phyloP scores from a whole-genome alignment of 2,888 invertebrate species.

The Conops quadrifasciatus region DNA sequence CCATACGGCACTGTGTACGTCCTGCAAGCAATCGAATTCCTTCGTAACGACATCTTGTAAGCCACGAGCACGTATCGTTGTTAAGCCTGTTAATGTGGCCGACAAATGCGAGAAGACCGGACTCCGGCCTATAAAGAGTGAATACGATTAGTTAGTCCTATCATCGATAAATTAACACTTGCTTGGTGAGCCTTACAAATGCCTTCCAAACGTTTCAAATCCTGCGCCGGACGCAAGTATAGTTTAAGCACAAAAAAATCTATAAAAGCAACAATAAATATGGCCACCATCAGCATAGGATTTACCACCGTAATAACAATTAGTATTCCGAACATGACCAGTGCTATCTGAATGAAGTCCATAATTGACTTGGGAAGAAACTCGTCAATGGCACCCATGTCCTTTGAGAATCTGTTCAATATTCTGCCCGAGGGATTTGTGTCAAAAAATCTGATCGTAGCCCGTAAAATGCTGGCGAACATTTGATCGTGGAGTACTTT shows the following conservation, averaged over 20 bases:
- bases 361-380: slow-evolving; percentile 68
- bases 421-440: slow-evolving; percentile 81
- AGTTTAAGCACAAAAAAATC: slow-evolving; percentile 73
- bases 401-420: slow-evolving; percentile 80
- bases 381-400: slow-evolving; percentile 73
- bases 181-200: slow-evolving; percentile 71
- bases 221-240: slow-evolving; percentile 78
- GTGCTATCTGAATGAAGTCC: slow-evolving; percentile 67
- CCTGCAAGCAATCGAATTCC: slow-evolving; percentile 80
- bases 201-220: slow-evolving; percentile 77
- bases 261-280: slow-evolving; percentile 71
- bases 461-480: slow-evolving; percentile 80
- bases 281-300: slow-evolving; percentile 73
- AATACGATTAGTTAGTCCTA: neutral
- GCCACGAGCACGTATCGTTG: slow-evolving; percentile 83
- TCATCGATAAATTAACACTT: too few species aligned
- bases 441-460: slow-evolving; percentile 87
- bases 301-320: slow-evolving; percentile 77
- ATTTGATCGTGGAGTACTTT: slow-evolving; percentile 82
- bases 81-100: slow-evolving; percentile 85
- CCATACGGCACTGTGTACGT: slow-evolving; percentile 65
- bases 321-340: slow-evolving; percentile 77
- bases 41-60: slow-evolving; percentile 76
- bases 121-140: slow-evolving; percentile 71
- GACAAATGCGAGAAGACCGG: slow-evolving; percentile 92